Conservation (phyloP, 2,113 vertebrate species). For the Plecturocebus donacophilus region DNA sequence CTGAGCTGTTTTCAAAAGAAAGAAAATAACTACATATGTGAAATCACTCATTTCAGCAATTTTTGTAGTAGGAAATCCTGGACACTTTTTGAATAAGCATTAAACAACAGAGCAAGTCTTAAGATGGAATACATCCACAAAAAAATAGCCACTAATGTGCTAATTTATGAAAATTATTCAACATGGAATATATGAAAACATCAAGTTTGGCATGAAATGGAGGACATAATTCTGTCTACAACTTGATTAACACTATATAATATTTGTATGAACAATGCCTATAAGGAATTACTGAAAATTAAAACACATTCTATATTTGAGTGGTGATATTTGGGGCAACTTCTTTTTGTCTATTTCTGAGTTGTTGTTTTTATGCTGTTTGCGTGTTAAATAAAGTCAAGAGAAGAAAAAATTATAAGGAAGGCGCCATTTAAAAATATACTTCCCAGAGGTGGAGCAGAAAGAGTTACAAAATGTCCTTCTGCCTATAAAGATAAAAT, state of each 20-base stretch:
- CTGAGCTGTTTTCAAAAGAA: neutral
- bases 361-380: neutral
- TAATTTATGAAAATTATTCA: neutral
- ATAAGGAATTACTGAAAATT: constrained; percentile 38
- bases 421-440: neutral
- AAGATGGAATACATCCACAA: neutral
- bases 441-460: neutral
- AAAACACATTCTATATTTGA: constrained; percentile 2
- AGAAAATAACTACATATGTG: neutral
- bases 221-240: neutral
- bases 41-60: neutral
- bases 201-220: neutral
- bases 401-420: neutral
- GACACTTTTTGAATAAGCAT: neutral
- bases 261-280: neutral
- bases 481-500: neutral
- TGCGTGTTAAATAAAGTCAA: neutral
- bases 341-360: neutral
- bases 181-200: neutral
- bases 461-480: neutral
- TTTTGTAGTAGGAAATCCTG: neutral
- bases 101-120: constrained; percentile 6
- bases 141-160: neutral
- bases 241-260: neutral
- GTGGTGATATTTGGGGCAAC: neutral